Evolutionary conservation across 2,888 invertebrate genomes (phyloP).

Genomic region (Conistra vaccinii): DNA sequence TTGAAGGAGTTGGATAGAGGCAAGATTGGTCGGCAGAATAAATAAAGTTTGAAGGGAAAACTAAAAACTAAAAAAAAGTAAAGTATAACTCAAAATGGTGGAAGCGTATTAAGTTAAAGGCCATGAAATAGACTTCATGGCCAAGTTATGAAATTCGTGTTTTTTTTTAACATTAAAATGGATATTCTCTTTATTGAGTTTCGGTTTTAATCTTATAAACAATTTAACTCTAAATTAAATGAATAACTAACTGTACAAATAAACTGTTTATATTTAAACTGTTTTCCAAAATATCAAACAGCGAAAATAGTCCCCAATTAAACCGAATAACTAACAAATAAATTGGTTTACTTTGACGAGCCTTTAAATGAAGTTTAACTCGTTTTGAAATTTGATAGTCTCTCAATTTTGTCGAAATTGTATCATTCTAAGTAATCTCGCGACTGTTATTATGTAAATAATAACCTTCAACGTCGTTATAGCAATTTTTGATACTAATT

Average conservation of each 20-base stretch:
- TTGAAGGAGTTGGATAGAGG: background rate
- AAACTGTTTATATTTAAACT: background rate
- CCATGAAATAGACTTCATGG: too few species aligned
- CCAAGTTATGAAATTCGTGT: too few species aligned
- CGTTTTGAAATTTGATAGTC: constrained; percentile 54
- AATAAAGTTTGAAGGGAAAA: background rate
- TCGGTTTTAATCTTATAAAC: too few species aligned
- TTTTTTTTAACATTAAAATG: too few species aligned
- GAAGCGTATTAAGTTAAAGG: background rate
- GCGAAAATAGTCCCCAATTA: constrained; percentile 24
- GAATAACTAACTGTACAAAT: too few species aligned
- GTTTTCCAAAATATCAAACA: background rate
- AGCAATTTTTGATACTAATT: constrained; percentile 10
- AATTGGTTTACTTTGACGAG: constrained; percentile 53
- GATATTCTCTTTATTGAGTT: too few species aligned
- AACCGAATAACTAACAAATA: constrained; percentile 27
- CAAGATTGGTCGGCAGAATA: background rate
- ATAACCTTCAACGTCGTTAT: constrained; percentile 30
- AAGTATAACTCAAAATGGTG: background rate
- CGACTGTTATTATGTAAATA: constrained; percentile 68
- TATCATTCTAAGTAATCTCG: constrained; percentile 67
- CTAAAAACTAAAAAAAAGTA: background rate
- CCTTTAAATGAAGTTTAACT: constrained; percentile 48
- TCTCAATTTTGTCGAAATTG: constrained; percentile 67
- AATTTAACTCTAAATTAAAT: too few species aligned